Percentiles rank a stretch among this genome's conserved stretches.
These are phyloP conservation scores for Drosophila pseudoobscura DNA, from an alignment of 1,140 invertebrate species.

Conservation along the genomic window DNA sequence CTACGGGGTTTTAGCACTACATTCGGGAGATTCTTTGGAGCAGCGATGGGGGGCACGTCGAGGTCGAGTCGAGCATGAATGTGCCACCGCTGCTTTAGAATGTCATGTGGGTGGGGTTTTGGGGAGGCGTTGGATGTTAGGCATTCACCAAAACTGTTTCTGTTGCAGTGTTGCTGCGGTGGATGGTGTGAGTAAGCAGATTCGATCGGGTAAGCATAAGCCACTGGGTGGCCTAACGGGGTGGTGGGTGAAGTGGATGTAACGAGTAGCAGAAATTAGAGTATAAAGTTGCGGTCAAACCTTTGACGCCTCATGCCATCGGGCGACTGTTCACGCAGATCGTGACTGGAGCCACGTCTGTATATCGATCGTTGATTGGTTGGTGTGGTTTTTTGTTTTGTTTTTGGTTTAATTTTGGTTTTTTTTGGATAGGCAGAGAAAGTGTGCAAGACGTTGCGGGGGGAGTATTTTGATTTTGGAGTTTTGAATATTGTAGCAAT, in stretches of 20 bases:
- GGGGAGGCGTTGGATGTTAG: conserved; percentile 30
- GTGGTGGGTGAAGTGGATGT: conserved; percentile 15
- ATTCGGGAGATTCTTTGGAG: background rate
- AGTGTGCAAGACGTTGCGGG: conserved; percentile 73
- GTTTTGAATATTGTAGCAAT: conserved; percentile 67
- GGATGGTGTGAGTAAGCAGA: conserved; percentile 57
- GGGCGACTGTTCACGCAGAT: conserved; percentile 87
- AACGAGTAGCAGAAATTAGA: conserved; percentile 45
- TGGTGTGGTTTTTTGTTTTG: conserved; percentile 50
- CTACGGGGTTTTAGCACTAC: conserved; percentile 53
- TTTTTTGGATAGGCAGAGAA: conserved; percentile 62
- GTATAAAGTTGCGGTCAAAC: conserved; percentile 84
- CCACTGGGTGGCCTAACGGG: no score
- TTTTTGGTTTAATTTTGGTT: conserved; percentile 8
- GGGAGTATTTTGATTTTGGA: conserved; percentile 42
- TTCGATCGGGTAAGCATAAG: conserved; percentile 34
- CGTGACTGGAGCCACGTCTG: conserved; percentile 88
- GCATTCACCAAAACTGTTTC: conserved; percentile 34
- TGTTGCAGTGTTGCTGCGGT: no score
- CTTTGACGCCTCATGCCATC: conserved; percentile 88
- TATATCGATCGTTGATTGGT: conserved; percentile 45
- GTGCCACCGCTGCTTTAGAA: no score
- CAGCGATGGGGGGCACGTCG: no score
- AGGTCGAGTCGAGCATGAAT: no score
- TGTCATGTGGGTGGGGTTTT: background rate